These are phyloP conservation scores for Nasonia oneida DNA, from an alignment of 2,888 invertebrate genomes.

Conservation along the genomic window DNA sequence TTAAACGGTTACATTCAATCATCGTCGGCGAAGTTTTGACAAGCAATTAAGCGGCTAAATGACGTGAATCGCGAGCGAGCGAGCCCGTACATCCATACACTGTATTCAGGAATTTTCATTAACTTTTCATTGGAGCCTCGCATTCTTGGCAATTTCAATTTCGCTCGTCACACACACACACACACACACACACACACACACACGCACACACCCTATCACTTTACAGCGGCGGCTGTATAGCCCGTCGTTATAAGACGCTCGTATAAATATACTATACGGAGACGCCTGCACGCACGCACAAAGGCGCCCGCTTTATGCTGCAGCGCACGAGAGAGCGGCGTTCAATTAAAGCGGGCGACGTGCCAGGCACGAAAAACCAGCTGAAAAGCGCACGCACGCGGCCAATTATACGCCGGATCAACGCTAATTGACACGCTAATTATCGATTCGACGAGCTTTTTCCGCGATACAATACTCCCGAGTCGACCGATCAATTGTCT, in stretches of 20 bases:
- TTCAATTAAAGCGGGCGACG: conserved; percentile 46
- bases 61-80: conserved; percentile 24
- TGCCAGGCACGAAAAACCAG: conserved; percentile 24
- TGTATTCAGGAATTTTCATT: conserved; percentile 57
- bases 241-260: conserved; percentile 7
- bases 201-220: neutral
- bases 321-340: conserved; percentile 20
- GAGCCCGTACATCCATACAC: neutral
- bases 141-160: conserved; percentile 57
- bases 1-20: conserved; percentile 55
- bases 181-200: neutral
- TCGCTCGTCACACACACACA: conserved; percentile 36
- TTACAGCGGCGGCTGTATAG: neutral
- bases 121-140: conserved; percentile 47
- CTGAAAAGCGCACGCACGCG: conserved; percentile 33
- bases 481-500: neutral
- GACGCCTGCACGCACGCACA: conserved; percentile 16
- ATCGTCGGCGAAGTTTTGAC: conserved; percentile 41
- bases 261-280: neutral
- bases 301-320: neutral
- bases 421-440: conserved; percentile 76
- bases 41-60: conserved; percentile 57
- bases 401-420: conserved; percentile 75
- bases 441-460: conserved; percentile 73
- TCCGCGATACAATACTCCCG: neutral